Percentiles rank a stretch among this genome's conserved stretches.
Evolutionary conservation across 2,113 vertebrate species (phyloP).

Genomic region (Chunga burmeisteri): DNA sequence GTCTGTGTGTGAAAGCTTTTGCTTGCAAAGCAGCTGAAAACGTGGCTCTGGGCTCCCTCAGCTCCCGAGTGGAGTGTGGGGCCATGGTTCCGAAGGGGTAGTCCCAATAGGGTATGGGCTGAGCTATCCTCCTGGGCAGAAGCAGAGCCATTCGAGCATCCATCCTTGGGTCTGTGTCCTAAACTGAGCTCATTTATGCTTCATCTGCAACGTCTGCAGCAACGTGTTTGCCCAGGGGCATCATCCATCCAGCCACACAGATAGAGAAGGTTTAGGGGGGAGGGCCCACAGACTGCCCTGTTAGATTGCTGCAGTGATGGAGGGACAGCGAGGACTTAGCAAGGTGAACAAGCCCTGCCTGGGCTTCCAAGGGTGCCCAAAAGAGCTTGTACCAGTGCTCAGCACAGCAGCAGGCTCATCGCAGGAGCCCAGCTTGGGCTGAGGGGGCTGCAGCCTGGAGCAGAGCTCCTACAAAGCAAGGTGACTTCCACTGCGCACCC

Average conservation of each 20-base stretch:
- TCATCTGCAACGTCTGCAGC: not conserved
- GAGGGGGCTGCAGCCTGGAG: not conserved
- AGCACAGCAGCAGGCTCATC: not conserved
- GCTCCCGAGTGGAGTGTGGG: not conserved
- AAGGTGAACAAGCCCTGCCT: not conserved
- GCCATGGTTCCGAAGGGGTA: not conserved
- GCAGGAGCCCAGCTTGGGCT: accelerated
- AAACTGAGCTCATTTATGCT: not conserved
- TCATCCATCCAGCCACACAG: not conserved
- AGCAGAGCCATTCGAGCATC: not conserved
- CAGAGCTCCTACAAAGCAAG: not conserved
- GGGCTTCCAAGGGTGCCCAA: not conserved
- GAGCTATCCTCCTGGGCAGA: not conserved
- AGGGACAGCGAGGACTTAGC: not conserved
- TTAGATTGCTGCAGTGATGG: not conserved
- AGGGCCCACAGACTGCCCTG: not conserved
- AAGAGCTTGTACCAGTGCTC: accelerated
- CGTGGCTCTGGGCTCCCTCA: accelerated
- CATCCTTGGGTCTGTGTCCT: accelerated
- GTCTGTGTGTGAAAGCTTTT: accelerated
- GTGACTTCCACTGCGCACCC: not conserved
- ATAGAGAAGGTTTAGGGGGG: not conserved
- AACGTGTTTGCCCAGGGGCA: not conserved
- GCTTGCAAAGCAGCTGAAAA: not conserved
- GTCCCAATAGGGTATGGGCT: accelerated